Conservation (phyloP, 2,797 vertebrate genomes). For the Sus cebifrons region DNA sequence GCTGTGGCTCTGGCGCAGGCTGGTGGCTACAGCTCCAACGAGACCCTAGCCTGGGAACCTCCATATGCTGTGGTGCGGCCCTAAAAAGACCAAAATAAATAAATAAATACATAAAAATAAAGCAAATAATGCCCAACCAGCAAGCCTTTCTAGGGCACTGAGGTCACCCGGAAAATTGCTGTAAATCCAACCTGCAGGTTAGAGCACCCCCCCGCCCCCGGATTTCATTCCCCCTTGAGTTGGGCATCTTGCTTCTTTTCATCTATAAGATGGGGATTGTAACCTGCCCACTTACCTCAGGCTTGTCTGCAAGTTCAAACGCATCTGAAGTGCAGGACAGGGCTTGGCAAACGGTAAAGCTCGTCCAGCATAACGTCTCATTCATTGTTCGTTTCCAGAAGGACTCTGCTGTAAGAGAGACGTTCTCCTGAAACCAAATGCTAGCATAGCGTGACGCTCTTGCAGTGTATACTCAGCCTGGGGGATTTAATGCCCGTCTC, state of each 20-base stretch:
- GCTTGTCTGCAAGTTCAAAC: not conserved
- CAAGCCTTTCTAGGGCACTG: rapidly evolving
- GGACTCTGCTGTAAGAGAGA: not conserved
- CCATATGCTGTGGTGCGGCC: no score
- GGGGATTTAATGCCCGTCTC: no score
- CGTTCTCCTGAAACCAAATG: not conserved
- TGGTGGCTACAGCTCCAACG: no score
- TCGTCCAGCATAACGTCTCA: rapidly evolving
- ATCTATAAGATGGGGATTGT: rapidly evolving
- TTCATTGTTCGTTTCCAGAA: rapidly evolving
- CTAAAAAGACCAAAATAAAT: no score
- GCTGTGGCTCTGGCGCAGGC: no score
- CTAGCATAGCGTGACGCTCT: no score
- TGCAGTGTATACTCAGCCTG: rapidly evolving
- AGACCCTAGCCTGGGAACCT: no score
- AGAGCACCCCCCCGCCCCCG: rapidly evolving
- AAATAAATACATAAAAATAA: not conserved
- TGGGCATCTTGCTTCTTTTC: no score
- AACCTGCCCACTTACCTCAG: not conserved
- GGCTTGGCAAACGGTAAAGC: rapidly evolving
- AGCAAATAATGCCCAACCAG: not conserved
- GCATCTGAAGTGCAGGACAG: rapidly evolving
- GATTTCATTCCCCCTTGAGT: no score
- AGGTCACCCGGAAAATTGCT: rapidly evolving
- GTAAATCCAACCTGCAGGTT: rapidly evolving